Conservation (phyloP, 2,797 vertebrate species). For the Telmatherina bonti region DNA sequence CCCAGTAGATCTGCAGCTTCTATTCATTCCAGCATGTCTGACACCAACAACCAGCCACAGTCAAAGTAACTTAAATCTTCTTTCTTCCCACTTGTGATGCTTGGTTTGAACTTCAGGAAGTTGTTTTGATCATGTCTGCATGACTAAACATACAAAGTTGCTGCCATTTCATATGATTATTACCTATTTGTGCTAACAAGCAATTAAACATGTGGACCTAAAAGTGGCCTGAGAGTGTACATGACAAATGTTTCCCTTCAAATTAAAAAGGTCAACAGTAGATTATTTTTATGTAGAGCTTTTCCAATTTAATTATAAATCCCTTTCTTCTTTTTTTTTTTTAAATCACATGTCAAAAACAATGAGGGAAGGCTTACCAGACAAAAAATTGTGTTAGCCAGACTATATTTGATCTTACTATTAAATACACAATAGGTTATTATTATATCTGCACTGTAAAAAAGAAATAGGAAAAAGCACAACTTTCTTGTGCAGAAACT, state of each 20-base stretch:
- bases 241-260: background rate
- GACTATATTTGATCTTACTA: constrained; percentile 48
- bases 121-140: background rate
- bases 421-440: background rate
- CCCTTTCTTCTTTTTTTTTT: background rate
- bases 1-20: background rate
- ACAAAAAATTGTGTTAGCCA: constrained; percentile 46
- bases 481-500: constrained; percentile 5
- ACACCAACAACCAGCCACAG: background rate
- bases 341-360: background rate
- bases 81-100: background rate
- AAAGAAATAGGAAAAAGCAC: no score
- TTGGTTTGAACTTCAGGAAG: background rate
- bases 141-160: background rate
- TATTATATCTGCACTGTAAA: background rate
- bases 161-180: background rate
- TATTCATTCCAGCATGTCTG: background rate
- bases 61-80: background rate
- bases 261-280: background rate
- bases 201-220: background rate
- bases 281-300: background rate
- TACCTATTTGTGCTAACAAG: background rate
- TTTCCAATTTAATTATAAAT: background rate
- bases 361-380: constrained; percentile 56
- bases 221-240: background rate